Base-by-base conservation (phyloP, 2,888 invertebrate genomes). In the Zygaena filipendulae region DNA sequence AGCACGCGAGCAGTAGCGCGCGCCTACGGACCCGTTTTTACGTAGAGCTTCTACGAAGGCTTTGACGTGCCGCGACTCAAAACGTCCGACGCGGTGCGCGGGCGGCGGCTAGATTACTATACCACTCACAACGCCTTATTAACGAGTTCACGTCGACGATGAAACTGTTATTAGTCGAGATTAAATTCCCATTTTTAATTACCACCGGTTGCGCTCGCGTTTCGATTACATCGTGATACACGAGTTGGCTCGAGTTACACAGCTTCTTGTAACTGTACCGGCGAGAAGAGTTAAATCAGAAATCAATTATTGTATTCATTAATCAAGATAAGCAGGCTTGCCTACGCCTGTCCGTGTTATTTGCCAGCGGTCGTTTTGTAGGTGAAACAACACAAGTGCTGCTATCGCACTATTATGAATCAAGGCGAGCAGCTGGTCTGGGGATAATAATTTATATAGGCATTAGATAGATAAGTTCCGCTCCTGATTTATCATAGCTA, bases 1-100 rank as follows among this genome's bases (percentile, higher is more conserved):
- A 52, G 64, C 70, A 67, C 74, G 68, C 72, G 69, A 60, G 59
- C 61, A 39, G 62, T 61, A 67, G 69, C 75, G 69, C 68, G 74
- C 71, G 72, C 68, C 59, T 49, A 49, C 47, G 47, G 57, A 68
- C 71, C 61, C 53, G 72, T 71, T 72, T 66, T 61, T 64, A 64
- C 58, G 42, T 52, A 60, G 58, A 49, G 59, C 58, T 74, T 70
- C 75, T 70, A 70, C 66, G 74, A 70, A 71, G 56, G 56, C 74
- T 75, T 77, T 77, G 74, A 69, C 61, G 59, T 54, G 58, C 70
- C 67, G 70, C 59, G 52, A 55, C 55, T 59, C 53, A 48, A 55
- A 57, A 60, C 58, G n/a, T n/a, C n/a, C n/a, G n/a, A n/a, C n/a
- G n/a, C n/a, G n/a, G n/a, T n/a, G n/a, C n/a, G n/a, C n/a, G 49